Evolutionary conservation across 2,797 vertebrate genomes (phyloP).

Genomic region (Streptopelia turtur): DNA sequence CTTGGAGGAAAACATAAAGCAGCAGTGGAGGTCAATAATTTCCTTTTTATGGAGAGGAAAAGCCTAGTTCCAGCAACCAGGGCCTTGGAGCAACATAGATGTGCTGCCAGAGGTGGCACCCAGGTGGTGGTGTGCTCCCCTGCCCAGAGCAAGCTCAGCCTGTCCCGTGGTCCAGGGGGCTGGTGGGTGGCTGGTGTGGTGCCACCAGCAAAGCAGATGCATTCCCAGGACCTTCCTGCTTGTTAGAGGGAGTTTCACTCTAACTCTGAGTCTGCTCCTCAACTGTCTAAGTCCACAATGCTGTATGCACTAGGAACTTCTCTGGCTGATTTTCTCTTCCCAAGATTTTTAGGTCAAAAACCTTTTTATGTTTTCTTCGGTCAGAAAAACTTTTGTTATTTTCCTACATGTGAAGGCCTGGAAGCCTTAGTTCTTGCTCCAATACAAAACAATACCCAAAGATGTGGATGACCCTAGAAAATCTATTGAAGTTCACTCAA

Average conservation of each 20-base stretch:
- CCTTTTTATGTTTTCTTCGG: neutral
- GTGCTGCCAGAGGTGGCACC: neutral
- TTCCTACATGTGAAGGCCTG: neutral
- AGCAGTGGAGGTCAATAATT: neutral
- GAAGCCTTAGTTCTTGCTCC: neutral
- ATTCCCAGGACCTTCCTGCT: neutral
- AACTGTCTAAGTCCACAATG: fast-evolving
- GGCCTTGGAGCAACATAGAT: neutral
- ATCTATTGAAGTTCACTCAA: neutral
- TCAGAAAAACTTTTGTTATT: neutral
- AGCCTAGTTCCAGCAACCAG: neutral
- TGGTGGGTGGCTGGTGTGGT: fast-evolving
- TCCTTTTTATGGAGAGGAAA: neutral
- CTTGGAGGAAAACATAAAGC: neutral
- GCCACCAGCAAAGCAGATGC: neutral
- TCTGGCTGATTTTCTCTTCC: neutral
- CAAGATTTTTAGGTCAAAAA: neutral
- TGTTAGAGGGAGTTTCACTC: neutral
- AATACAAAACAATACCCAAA: neutral
- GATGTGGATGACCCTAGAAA: neutral
- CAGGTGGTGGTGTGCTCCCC: neutral
- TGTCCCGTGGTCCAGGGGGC: fast-evolving
- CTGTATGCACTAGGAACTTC: neutral
- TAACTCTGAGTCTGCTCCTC: fast-evolving
- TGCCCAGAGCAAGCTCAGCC: neutral